These are phyloP conservation scores for Eurystomus glaucurus DNA, from an alignment of 2,797 vertebrate species.

Conservation along the genomic window DNA sequence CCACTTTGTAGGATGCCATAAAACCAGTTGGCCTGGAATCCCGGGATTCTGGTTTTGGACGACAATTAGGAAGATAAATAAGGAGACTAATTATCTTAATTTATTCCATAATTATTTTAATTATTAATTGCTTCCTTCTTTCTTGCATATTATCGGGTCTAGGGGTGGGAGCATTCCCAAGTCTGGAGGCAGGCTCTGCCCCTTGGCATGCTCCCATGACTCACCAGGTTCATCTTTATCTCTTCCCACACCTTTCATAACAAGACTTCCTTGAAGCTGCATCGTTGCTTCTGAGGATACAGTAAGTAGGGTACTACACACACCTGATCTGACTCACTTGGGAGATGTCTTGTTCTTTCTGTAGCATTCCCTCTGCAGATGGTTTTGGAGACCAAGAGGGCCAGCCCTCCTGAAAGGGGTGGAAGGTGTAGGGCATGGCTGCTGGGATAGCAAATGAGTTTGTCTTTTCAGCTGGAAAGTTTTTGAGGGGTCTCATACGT, in stretches of 20 bases:
- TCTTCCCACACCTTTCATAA: constrained; percentile 40
- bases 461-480: background rate
- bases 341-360: background rate
- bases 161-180: background rate
- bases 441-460: background rate
- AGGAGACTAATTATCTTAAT: constrained; percentile 40
- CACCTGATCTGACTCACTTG: background rate
- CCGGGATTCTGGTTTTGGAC: constrained; percentile 14
- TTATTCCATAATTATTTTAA: constrained; percentile 56
- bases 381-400: background rate
- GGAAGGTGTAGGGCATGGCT: background rate
- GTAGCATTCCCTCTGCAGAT: background rate
- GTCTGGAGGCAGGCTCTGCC: background rate
- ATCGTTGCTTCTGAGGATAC: background rate
- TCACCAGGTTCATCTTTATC: constrained; percentile 28
- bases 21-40: constrained; percentile 3
- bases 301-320: background rate
- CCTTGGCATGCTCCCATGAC: background rate
- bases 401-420: background rate
- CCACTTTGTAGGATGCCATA: background rate
- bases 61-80: background rate
- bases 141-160: background rate
- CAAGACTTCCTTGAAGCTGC: constrained; percentile 24
- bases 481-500: background rate
- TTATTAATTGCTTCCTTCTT: constrained; percentile 55